Evolutionary conservation across 2,888 invertebrate genomes (phyloP).

Genomic region (Selenia dentaria): DNA sequence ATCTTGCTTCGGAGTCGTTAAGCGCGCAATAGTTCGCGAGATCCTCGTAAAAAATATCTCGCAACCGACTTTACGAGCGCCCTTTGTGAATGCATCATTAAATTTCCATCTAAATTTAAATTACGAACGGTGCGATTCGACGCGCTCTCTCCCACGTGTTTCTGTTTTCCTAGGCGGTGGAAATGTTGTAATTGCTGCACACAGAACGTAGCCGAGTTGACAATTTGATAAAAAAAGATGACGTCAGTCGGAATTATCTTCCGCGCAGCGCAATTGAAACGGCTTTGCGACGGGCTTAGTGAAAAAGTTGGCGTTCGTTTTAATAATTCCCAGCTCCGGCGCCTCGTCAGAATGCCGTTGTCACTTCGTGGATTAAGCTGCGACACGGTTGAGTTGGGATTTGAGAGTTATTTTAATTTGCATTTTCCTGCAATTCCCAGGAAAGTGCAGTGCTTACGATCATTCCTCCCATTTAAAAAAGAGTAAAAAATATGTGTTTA

Average conservation of each 20-base stretch:
- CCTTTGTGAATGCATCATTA: slow-evolving; percentile 85
- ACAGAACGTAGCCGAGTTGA: slow-evolving; percentile 78
- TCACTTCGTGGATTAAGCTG: slow-evolving; percentile 84
- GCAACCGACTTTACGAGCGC: slow-evolving; percentile 83
- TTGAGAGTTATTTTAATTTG: slow-evolving; percentile 83
- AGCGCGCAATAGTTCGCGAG: slow-evolving; percentile 85
- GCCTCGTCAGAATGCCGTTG: slow-evolving; percentile 85
- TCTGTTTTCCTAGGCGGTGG: slow-evolving; percentile 83
- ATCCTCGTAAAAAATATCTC: slow-evolving; percentile 85
- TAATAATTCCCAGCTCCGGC: slow-evolving; percentile 84
- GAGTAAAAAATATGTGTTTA: slow-evolving; percentile 46
- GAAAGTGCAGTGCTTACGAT: slow-evolving; percentile 54
- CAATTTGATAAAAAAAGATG: slow-evolving; percentile 84
- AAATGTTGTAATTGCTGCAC: slow-evolving; percentile 84
- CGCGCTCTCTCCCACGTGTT: slow-evolving; percentile 79
- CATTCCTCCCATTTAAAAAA: slow-evolving; percentile 44
- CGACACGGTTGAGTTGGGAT: slow-evolving; percentile 83
- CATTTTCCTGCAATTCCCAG: slow-evolving; percentile 70
- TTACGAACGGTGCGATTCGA: slow-evolving; percentile 79
- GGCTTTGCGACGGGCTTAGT: slow-evolving; percentile 84
- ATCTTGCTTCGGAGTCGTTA: slow-evolving; percentile 84
- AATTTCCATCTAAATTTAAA: slow-evolving; percentile 85
- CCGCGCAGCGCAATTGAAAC: slow-evolving; percentile 85
- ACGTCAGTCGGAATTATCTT: slow-evolving; percentile 84
- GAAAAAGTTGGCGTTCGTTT: slow-evolving; percentile 85